These are phyloP conservation scores for Spodoptera litura DNA, from an alignment of 1,140 invertebrate species.

Conservation along the genomic window DNA sequence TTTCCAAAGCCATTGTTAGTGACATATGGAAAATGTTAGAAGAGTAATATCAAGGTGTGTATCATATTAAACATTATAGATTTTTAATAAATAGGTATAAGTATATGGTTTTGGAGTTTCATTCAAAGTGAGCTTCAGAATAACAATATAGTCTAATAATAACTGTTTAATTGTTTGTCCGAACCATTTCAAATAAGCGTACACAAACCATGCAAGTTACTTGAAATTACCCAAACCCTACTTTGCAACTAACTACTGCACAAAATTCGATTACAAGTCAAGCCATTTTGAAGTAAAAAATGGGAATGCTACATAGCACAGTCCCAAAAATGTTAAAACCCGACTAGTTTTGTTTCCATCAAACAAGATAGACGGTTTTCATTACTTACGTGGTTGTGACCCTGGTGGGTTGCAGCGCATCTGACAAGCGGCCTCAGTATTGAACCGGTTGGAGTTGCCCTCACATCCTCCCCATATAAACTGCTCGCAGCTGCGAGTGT, in stretches of 20 bases:
- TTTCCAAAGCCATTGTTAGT: constrained; percentile 54
- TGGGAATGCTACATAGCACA: no score
- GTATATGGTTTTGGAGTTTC: not conserved
- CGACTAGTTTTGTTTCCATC: not conserved
- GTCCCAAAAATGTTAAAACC: no score
- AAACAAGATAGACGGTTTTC: not conserved
- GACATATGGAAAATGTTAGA: constrained; percentile 3
- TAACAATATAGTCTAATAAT: not conserved
- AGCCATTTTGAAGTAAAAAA: no score
- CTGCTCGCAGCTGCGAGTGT: constrained; percentile 89
- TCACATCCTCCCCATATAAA: constrained; percentile 97
- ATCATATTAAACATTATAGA: no score
- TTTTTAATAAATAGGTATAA: no score
- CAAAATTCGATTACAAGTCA: no score
- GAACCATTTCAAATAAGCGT: no score
- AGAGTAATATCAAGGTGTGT: not conserved
- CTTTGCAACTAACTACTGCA: not conserved
- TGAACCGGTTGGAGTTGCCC: constrained; percentile 95
- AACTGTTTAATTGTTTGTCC: no score
- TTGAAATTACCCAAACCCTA: not conserved
- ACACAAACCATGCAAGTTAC: not conserved
- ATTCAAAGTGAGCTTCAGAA: not conserved
- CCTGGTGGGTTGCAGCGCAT: constrained; percentile 91
- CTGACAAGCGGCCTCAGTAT: constrained; percentile 92
- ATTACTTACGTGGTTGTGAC: constrained; percentile 89